Evolutionary conservation across 2,113 vertebrate species (phyloP).

Genomic region (Grallaria varia): DNA sequence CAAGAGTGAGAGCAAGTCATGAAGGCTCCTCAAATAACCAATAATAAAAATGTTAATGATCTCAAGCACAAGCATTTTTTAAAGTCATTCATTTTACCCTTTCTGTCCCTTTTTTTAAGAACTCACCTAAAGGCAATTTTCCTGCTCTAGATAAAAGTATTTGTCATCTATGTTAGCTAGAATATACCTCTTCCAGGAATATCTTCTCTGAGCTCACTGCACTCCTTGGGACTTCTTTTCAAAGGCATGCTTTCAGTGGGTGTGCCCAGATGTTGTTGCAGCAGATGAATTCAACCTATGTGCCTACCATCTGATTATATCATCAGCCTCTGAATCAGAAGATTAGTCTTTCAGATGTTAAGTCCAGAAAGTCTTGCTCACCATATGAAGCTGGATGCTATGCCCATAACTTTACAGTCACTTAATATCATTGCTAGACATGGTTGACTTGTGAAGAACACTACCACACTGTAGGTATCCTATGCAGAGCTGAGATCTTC

Average conservation of each 20-base stretch:
- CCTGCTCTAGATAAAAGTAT: neutral
- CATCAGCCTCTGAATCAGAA: neutral
- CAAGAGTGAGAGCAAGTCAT: neutral
- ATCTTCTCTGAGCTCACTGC: neutral
- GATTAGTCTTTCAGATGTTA: neutral
- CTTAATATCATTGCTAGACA: neutral
- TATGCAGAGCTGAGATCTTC: neutral
- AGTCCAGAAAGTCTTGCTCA: neutral
- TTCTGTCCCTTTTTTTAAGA: neutral
- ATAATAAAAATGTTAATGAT: neutral
- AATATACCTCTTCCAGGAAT: neutral
- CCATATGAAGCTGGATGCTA: neutral
- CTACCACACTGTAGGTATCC: neutral
- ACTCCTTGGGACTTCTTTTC: neutral
- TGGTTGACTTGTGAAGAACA: neutral
- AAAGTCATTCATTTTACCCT: neutral
- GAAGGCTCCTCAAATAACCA: neutral
- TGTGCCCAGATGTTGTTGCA: neutral
- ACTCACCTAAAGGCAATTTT: neutral
- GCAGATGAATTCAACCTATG: neutral
- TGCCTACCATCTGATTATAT: neutral
- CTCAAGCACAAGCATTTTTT: neutral
- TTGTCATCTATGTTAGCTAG: neutral
- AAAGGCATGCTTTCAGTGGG: neutral
- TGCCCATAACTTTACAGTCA: neutral